Evolutionary conservation across 2,888 invertebrate species (phyloP).

Genomic region (Platyscelio sp.): DNA sequence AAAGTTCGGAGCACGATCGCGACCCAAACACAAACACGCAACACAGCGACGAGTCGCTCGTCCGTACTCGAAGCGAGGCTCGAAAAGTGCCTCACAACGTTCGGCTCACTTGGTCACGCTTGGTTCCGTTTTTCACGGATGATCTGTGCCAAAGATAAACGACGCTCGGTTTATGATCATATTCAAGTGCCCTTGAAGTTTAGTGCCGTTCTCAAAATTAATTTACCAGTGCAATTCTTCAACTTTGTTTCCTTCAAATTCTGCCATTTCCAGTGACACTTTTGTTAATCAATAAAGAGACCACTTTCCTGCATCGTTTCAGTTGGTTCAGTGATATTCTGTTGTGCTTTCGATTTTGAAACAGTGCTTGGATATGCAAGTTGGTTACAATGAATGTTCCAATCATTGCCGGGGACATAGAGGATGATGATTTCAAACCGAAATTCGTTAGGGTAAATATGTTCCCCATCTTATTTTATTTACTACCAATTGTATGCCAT

Average conservation of each 20-base stretch:
- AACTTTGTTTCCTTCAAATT: background rate
- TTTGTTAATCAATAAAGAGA: too few species aligned
- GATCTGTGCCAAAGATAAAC: conserved; percentile 62
- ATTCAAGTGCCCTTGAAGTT: conserved; percentile 48
- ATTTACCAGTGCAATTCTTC: background rate
- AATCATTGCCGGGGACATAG: conserved; percentile 84
- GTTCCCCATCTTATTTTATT: conserved; percentile 10
- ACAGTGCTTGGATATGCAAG: conserved; percentile 72
- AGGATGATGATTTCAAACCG: conserved; percentile 82
- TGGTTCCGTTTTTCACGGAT: conserved; percentile 64
- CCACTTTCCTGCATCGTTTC: too few species aligned
- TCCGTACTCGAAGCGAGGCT: background rate
- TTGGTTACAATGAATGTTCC: conserved; percentile 82
- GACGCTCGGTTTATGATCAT: conserved; percentile 54
- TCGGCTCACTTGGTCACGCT: conserved; percentile 37
- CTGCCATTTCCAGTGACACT: too few species aligned
- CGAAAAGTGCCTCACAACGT: conserved; percentile 7
- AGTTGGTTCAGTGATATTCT: conserved; percentile 8
- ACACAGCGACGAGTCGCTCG: background rate
- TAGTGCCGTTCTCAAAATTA: conserved; percentile 6
- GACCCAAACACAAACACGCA: conserved; percentile 2
- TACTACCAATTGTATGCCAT: background rate
- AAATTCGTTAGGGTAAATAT: conserved; percentile 83
- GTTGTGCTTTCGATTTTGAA: background rate
- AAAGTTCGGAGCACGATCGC: conserved; percentile 21